Conservation (phyloP, 2,113 vertebrate genomes). For the Maccullochella peelii region DNA sequence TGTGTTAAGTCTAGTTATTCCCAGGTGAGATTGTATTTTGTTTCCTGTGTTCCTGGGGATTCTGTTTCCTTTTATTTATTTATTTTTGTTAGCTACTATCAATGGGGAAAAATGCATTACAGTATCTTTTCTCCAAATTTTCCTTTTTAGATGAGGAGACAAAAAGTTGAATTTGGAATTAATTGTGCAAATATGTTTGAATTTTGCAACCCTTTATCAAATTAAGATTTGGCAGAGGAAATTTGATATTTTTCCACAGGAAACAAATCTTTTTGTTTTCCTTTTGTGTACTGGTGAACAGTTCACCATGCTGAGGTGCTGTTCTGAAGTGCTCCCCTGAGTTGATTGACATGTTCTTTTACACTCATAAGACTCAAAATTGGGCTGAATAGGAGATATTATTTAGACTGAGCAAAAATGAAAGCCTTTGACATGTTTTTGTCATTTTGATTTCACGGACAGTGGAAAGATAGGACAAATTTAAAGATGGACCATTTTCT, state of each 20-base stretch:
- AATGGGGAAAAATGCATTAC: conserved; percentile 44
- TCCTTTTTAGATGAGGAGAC: conserved; percentile 17
- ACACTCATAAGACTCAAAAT: conserved; percentile 38
- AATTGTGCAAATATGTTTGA: conserved; percentile 25
- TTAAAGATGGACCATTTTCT: conserved; percentile 18
- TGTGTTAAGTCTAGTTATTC: conserved; percentile 88
- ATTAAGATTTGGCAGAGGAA: conserved; percentile 53
- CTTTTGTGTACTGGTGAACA: conserved; percentile 80
- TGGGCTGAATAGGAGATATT: not conserved
- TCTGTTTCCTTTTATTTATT: conserved; percentile 81
- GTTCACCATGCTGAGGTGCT: conserved; percentile 81
- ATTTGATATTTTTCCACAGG: conserved; percentile 81
- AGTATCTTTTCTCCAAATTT: conserved; percentile 32
- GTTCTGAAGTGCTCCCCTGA: conserved; percentile 85
- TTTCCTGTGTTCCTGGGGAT: conserved; percentile 90
- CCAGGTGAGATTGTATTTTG: conserved; percentile 95
- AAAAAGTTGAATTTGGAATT: conserved; percentile 45
- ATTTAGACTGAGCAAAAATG: conserved; percentile 11
- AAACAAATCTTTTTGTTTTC: conserved; percentile 86
- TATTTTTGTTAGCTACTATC: conserved; percentile 34
- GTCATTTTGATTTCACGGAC: conserved; percentile 20
- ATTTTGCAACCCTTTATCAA: conserved; percentile 33
- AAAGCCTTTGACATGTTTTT: conserved; percentile 14
- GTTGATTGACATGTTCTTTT: conserved; percentile 65
- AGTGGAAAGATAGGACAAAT: conserved; percentile 44